Percentiles rank a stretch among this genome's conserved stretches.
phyloP scores from a whole-genome alignment of 2,113 vertebrate species.

The Haplochromis vanheusdeni region DNA sequence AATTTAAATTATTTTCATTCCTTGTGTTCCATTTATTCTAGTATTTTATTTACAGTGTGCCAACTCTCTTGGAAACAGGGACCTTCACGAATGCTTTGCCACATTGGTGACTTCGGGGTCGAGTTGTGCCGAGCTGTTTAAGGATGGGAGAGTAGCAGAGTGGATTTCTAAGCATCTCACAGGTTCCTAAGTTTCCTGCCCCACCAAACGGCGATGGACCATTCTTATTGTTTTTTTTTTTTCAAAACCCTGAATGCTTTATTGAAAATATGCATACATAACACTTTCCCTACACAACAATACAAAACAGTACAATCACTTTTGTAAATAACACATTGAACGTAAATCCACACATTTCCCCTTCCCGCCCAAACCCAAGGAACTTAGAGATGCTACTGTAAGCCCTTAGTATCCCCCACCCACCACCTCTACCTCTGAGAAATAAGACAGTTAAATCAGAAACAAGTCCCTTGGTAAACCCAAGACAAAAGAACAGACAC shows the following conservation, averaged over 20 bases:
- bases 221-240: neutral
- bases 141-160: neutral
- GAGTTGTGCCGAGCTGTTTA: neutral
- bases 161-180: neutral
- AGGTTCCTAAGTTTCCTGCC: neutral
- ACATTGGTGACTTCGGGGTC: neutral
- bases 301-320: constrained; percentile 82
- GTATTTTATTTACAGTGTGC: neutral
- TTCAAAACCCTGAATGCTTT: constrained; percentile 79
- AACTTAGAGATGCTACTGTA: constrained; percentile 63
- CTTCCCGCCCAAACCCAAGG: constrained; percentile 25
- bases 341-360: constrained; percentile 40
- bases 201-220: constrained; percentile 41
- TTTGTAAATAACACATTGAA: constrained; percentile 65
- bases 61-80: neutral
- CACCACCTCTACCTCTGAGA: constrained; percentile 40
- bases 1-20: neutral
- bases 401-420: constrained; percentile 53
- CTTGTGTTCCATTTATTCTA: neutral
- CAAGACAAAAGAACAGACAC: constrained; percentile 51
- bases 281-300: constrained; percentile 78
- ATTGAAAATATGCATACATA: constrained; percentile 81
- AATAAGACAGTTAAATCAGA: constrained; percentile 62
- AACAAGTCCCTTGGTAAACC: constrained; percentile 48
- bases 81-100: neutral